phyloP scores from a whole-genome alignment of 2,113 vertebrate species.

The Todiramphus chloris region DNA sequence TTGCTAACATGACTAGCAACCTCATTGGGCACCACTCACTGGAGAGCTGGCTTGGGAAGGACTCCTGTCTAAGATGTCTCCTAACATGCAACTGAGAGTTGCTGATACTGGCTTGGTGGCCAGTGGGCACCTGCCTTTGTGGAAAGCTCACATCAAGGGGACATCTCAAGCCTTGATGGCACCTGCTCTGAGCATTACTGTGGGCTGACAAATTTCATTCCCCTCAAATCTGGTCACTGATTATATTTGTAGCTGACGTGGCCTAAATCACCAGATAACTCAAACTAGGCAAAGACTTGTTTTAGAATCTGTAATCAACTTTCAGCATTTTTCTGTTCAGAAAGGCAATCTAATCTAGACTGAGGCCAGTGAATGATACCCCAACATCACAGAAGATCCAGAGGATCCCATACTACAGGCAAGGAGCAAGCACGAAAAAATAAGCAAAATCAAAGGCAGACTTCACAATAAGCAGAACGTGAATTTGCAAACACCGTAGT shows the following conservation, averaged over 20 bases:
- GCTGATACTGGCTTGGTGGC: neutral
- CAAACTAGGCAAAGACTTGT: neutral
- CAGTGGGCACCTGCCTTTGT: neutral
- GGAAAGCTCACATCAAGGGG: neutral
- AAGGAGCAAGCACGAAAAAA: neutral
- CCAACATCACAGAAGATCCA: accelerated
- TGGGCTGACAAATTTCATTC: accelerated
- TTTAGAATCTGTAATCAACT: neutral
- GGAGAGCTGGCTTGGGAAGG: neutral
- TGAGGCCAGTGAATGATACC: neutral
- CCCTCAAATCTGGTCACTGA: neutral
- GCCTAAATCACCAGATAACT: neutral
- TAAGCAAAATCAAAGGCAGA: neutral
- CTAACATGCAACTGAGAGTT: accelerated
- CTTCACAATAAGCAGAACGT: neutral
- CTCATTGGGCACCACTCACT: accelerated
- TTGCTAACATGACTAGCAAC: neutral
- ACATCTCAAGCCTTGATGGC: accelerated
- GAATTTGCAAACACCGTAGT: neutral
- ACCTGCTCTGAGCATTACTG: accelerated
- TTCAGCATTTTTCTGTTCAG: neutral
- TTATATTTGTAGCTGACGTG: neutral
- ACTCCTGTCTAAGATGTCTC: neutral
- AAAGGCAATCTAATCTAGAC: neutral
- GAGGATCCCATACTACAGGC: neutral